phyloP scores from a whole-genome alignment of 2,888 invertebrate genomes.

The Andrena minutula region DNA sequence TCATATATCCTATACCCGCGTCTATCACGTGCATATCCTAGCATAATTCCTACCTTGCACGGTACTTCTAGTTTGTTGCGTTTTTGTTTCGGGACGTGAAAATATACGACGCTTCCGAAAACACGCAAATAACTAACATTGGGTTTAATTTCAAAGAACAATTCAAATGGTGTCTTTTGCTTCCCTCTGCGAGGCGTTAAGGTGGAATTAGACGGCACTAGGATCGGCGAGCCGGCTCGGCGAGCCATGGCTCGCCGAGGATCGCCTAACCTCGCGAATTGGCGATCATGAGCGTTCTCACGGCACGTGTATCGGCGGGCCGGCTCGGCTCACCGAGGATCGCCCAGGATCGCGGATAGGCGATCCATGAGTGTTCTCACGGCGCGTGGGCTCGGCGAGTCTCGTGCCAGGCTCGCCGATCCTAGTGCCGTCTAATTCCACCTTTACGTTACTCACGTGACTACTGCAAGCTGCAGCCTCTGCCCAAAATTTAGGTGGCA shows the following conservation, averaged over 20 bases:
- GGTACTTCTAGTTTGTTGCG: slow-evolving; percentile 5
- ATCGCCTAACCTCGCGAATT: too few relatives aligned
- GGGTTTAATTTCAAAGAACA: slow-evolving; percentile 13
- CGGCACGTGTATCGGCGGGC: too few relatives aligned
- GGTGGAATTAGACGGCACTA: too few relatives aligned
- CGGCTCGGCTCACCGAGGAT: too few relatives aligned
- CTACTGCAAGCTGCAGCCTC: slow-evolving; percentile 22
- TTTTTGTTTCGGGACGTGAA: slow-evolving; percentile 11
- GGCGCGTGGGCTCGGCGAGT: too few relatives aligned
- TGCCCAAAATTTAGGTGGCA: slow-evolving; percentile 19
- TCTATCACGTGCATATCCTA: slow-evolving; percentile 12
- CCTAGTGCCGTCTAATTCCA: too few relatives aligned
- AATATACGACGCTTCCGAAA: slow-evolving; percentile 24
- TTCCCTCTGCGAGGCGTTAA: slow-evolving; percentile 15
- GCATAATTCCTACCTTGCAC: slow-evolving; percentile 10
- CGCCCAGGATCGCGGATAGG: too few relatives aligned
- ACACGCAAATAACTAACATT: slow-evolving; percentile 9
- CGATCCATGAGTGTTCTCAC: too few relatives aligned
- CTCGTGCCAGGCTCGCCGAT: too few relatives aligned
- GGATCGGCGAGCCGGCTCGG: too few relatives aligned
- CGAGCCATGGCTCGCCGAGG: too few relatives aligned
- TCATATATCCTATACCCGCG: slow-evolving; percentile 3
- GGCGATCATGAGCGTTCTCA: too few relatives aligned
- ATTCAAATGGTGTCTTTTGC: slow-evolving; percentile 17
- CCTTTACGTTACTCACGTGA: slow-evolving; percentile 13